Evolutionary conservation across 2,797 vertebrate species (phyloP).

Genomic region (Sebastes cheni): DNA sequence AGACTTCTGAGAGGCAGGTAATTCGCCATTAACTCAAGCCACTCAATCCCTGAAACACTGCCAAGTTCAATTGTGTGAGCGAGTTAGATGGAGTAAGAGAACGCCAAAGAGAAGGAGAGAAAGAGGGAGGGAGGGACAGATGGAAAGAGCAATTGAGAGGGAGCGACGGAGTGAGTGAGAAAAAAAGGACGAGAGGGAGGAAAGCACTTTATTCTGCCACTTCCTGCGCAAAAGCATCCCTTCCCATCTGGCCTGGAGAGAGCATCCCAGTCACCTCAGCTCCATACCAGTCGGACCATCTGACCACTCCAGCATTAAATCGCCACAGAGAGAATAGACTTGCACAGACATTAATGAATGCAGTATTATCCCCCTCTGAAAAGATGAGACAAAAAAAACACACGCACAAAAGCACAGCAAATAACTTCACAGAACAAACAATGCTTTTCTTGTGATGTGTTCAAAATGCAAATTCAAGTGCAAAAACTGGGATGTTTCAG

Average conservation of each 20-base stretch:
- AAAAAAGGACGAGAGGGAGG: constrained; percentile 21
- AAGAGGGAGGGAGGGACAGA: constrained; percentile 38
- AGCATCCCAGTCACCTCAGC: constrained; percentile 36
- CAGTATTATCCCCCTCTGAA: not conserved
- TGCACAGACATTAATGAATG: constrained; percentile 1
- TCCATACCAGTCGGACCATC: constrained; percentile 43
- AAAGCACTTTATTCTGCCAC: constrained; percentile 36
- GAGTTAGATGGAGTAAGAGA: constrained; percentile 36
- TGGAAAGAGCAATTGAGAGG: constrained; percentile 43
- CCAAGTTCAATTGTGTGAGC: constrained; percentile 65
- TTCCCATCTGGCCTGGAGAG: constrained; percentile 54
- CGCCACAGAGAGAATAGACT: not conserved
- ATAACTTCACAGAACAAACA: not conserved
- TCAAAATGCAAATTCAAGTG: constrained; percentile 8
- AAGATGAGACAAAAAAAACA: not conserved
- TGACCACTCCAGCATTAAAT: constrained; percentile 37
- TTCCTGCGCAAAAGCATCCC: constrained; percentile 47
- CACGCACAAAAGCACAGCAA: not conserved
- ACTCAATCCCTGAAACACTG: constrained; percentile 69
- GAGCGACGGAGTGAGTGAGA: constrained; percentile 4
- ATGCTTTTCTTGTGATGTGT: not conserved
- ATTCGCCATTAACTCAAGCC: constrained; percentile 73
- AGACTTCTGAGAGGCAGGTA: constrained; percentile 62
- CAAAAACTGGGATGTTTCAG: not conserved
- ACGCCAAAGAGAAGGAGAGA: constrained; percentile 35